Percentiles rank a stretch among this genome's conserved stretches.
Evolutionary conservation across 2,888 invertebrate genomes (phyloP).

Genomic region (Polylopha cassiicola): DNA sequence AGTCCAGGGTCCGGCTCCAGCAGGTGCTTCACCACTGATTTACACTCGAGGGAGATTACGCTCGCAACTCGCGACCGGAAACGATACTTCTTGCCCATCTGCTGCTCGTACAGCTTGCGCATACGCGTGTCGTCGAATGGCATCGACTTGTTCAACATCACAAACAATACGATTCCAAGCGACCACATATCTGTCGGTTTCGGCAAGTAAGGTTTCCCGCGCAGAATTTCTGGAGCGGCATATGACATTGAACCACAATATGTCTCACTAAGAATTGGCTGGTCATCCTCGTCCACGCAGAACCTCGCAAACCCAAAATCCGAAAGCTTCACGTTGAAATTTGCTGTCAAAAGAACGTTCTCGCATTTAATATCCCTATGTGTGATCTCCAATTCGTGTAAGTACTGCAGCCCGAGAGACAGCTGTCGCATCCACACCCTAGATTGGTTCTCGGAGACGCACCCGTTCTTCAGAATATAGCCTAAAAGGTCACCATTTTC

Average conservation of each 20-base stretch:
- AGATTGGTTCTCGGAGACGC: slow-evolving; percentile 82
- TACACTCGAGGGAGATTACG: slow-evolving; percentile 77
- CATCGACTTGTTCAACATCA: slow-evolving; percentile 89
- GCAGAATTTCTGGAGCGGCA: slow-evolving; percentile 90
- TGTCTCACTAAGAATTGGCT: slow-evolving; percentile 81
- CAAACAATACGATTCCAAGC: slow-evolving; percentile 86
- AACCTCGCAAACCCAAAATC: slow-evolving; percentile 88
- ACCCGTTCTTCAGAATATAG: slow-evolving; percentile 82
- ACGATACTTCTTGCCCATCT: slow-evolving; percentile 80
- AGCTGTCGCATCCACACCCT: slow-evolving; percentile 85
- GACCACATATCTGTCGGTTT: slow-evolving; percentile 89
- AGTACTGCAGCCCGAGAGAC: slow-evolving; percentile 82
- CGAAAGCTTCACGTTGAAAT: slow-evolving; percentile 86
- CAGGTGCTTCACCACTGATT: slow-evolving; percentile 78
- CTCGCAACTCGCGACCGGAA: slow-evolving; percentile 79
- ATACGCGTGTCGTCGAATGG: slow-evolving; percentile 89
- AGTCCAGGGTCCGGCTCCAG: slow-evolving; percentile 82
- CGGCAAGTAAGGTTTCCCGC: slow-evolving; percentile 84
- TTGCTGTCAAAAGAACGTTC: slow-evolving; percentile 83
- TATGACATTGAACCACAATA: slow-evolving; percentile 93
- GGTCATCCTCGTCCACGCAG: slow-evolving; percentile 54
- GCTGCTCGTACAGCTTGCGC: slow-evolving; percentile 81
- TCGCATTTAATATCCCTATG: slow-evolving; percentile 91
- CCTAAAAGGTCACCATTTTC: slow-evolving; percentile 88
- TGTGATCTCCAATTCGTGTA: slow-evolving; percentile 84